Conservation (phyloP, 2,797 vertebrate genomes). For the Enteromius thamalakanensis region DNA sequence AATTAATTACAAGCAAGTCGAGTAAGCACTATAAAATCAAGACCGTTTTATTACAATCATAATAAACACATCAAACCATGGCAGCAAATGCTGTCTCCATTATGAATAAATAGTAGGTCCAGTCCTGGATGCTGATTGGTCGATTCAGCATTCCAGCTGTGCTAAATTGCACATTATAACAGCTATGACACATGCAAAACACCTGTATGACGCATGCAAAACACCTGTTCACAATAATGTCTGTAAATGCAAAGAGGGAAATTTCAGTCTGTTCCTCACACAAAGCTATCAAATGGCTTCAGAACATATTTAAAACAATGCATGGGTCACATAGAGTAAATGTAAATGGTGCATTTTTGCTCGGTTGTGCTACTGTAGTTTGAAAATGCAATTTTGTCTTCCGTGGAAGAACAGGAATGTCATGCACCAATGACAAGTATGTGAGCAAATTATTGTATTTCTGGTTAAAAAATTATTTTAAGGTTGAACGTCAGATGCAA, state of each 20-base stretch:
- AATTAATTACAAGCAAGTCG: constrained; percentile 36
- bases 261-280: neutral
- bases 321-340: too few relatives aligned
- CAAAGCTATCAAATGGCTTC: neutral
- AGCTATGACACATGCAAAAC: too few relatives aligned
- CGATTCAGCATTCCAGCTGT: neutral
- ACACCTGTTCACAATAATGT: neutral
- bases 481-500: neutral
- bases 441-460: neutral
- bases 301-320: neutral
- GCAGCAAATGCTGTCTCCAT: neutral
- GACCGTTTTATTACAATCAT: neutral
- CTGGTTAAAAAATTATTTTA: neutral
- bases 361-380: too few relatives aligned
- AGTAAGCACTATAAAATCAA: constrained; percentile 8
- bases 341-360: neutral
- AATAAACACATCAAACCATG: neutral
- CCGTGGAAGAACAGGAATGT: neutral
- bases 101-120: neutral
- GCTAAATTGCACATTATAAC: neutral
- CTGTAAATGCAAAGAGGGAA: neutral
- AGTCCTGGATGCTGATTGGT: constrained; percentile 5
- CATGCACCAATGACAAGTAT: neutral
- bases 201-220: too few relatives aligned
- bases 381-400: too few relatives aligned